Conservation (phyloP, 2,113 vertebrate species). For the Vulpes vulpes region DNA sequence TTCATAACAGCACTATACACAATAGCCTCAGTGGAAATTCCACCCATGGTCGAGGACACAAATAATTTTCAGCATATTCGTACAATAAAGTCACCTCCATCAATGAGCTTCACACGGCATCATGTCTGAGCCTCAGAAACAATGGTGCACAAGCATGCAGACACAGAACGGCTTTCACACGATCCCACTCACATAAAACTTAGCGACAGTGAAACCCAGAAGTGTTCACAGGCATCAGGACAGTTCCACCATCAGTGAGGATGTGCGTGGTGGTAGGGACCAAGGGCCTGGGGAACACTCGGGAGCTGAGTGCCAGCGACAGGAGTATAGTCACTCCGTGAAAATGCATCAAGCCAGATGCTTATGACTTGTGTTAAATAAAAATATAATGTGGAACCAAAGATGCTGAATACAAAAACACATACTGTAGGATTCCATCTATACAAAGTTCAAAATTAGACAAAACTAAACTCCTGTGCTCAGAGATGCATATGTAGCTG, state of each 20-base stretch:
- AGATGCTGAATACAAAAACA: not conserved
- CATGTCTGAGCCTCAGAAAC: not conserved
- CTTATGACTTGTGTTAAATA: not conserved
- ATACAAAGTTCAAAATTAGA: not conserved
- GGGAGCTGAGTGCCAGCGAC: not conserved
- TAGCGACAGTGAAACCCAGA: not conserved
- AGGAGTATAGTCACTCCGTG: not conserved
- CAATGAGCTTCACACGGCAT: not conserved
- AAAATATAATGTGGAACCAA: not conserved
- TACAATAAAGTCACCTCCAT: too few species aligned
- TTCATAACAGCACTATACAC: not conserved
- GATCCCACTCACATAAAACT: not conserved
- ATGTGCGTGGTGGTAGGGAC: not conserved
- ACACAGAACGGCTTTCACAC: not conserved
- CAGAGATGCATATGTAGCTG: not conserved
- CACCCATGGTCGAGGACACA: rapidly evolving
- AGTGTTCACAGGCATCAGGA: not conserved
- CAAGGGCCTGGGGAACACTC: not conserved
- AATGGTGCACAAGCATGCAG: not conserved
- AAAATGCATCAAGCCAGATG: not conserved
- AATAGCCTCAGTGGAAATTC: not conserved
- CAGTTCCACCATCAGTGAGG: not conserved
- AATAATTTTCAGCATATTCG: rapidly evolving
- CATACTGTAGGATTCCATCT: not conserved
- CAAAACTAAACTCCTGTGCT: not conserved